Percentiles rank a stretch among this genome's conserved stretches.
These are phyloP conservation scores for Molossus molossus DNA, from an alignment of 2,797 vertebrate genomes.

Conservation along the genomic window DNA sequence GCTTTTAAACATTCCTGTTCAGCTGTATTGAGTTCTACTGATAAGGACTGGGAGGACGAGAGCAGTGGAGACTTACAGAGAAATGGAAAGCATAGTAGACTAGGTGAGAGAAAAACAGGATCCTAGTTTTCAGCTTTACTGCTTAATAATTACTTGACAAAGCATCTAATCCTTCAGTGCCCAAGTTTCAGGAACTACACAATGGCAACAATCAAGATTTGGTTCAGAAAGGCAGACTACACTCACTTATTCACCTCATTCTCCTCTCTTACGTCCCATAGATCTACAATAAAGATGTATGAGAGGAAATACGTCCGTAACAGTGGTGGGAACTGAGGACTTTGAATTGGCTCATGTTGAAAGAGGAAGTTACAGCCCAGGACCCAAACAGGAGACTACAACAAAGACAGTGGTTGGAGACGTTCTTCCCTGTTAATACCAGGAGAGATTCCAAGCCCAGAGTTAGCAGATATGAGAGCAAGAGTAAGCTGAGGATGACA, in stretches of 20 bases:
- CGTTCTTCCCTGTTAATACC: not conserved
- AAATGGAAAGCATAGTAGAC: not conserved
- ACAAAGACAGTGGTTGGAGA: not conserved
- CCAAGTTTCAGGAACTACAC: not conserved
- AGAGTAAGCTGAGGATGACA: not conserved
- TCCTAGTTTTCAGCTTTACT: not conserved
- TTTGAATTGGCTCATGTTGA: slow-evolving; percentile 25
- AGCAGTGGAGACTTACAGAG: not conserved
- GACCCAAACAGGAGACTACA: not conserved
- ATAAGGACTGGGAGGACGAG: not conserved
- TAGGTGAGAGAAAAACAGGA: not conserved
- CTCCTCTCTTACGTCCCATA: not conserved
- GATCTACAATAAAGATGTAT: not conserved
- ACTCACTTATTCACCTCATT: not conserved
- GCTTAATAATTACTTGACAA: not conserved
- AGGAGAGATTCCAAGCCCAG: not conserved
- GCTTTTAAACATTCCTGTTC: slow-evolving; percentile 27
- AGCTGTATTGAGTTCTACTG: slow-evolving; percentile 26
- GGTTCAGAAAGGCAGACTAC: not conserved
- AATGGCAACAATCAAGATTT: not conserved
- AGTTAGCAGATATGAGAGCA: not conserved
- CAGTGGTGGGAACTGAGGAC: not conserved
- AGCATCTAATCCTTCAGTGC: not conserved
- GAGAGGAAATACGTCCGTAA: not conserved
- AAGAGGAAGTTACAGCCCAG: not conserved